Evolutionary conservation across 2,113 vertebrate species (phyloP).

Genomic region (Hemiscyllium ocellatum): DNA sequence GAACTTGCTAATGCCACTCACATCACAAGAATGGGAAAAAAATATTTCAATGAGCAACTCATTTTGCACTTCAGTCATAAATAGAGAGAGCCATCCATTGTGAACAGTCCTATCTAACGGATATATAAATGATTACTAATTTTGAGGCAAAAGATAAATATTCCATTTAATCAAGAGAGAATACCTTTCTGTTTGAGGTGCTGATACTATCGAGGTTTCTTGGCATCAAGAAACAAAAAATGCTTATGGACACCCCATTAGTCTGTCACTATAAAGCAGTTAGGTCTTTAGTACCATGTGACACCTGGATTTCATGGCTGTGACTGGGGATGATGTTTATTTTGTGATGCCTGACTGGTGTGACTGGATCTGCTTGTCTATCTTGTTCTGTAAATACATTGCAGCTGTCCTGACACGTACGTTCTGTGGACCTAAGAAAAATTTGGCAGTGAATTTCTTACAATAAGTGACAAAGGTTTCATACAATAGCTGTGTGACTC

Average conservation of each 20-base stretch:
- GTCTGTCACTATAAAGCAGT: background rate
- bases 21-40: too few relatives aligned
- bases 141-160: background rate
- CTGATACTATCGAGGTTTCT: background rate
- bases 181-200: background rate
- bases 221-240: background rate
- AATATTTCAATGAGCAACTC: background rate
- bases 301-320: background rate
- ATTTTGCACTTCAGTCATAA: background rate
- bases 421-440: background rate
- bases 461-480: background rate
- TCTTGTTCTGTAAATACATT: background rate
- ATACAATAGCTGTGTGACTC: background rate
- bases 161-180: background rate
- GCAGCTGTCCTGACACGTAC: background rate
- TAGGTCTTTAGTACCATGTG: background rate
- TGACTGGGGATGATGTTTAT: background rate
- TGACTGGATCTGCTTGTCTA: background rate
- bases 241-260: background rate
- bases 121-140: background rate
- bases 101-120: background rate
- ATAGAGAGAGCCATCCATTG: background rate
- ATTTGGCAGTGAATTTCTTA: background rate
- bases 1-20: too few relatives aligned
- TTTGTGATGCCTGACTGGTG: background rate